Base-by-base conservation (phyloP, 2,797 vertebrate species). In the Cygnus olor region DNA sequence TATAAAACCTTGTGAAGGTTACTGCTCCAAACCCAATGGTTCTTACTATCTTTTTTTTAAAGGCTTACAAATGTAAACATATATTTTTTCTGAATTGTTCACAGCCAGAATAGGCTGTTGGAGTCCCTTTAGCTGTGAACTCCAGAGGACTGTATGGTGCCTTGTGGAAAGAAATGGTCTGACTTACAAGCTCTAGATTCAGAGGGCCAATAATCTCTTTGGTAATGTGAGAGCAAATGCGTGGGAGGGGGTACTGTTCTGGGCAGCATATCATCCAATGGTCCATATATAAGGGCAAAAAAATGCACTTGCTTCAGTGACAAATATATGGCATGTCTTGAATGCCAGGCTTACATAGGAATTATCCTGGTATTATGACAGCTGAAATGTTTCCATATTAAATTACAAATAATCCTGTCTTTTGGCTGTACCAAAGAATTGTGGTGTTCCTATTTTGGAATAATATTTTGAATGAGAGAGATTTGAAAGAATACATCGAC, bases 321-420 rank as follows among this genome's bases (percentile, higher is more conserved):
- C 89, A 96, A 88, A 66, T 91, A 85, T 36, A 28, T 88, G 70
- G 60, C 63, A 14, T 86, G 34, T 82, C 65, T 95, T 56, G 80
- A 95, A 92, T 95, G 61, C 66, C 90, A 85, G 53, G 40, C 76
- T 91, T 86, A 80, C 9, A 3, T 80, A 88, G 82, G 70, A 93
- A 38, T 96, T 90, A 78, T 56, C 49, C 58, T 60, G 70, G 42
- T 91, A 79, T 94, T 94, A 93, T 85, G 88, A 90, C 69, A 96
- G 85, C 91, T 96, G 93, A 89, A 85, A 88, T 88, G 34, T 96
- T 94, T 87, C 90, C 64, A 32, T 94, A 93, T 95, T 96, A 84
- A 89, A 93, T 97, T 94, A 93, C 96, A 95, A 89, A 90, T 86
- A 92, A 53, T 76, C 40, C 80, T 72, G 42, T 81, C 72, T 93